phyloP scores from a whole-genome alignment of 1,140 invertebrate genomes.

The Zaprionus ghesquierei region DNA sequence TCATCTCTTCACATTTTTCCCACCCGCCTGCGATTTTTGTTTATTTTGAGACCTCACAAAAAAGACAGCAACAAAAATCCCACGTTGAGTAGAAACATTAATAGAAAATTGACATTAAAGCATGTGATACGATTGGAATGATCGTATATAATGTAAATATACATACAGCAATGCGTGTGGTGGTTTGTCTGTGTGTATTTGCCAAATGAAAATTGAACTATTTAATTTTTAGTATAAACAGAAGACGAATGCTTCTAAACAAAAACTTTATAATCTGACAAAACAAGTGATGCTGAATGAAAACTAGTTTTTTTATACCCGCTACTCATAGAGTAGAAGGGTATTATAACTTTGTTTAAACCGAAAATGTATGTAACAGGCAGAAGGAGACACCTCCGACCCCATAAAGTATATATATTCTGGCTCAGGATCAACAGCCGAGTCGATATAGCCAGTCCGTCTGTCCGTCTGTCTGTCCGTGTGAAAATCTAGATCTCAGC shows the following conservation, averaged over 20 bases:
- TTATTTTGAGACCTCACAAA: slow-evolving; percentile 52
- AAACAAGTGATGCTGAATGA: background rate
- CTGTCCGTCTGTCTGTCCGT: too few species aligned
- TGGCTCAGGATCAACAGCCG: too few species aligned
- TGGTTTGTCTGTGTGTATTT: slow-evolving; percentile 12
- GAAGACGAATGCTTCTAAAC: slow-evolving; percentile 6
- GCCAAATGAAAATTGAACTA: background rate
- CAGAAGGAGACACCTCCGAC: too few species aligned
- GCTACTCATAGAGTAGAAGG: too few species aligned
- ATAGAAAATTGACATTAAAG: slow-evolving; percentile 39
- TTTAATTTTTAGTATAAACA: slow-evolving; percentile 7
- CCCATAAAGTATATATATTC: too few species aligned
- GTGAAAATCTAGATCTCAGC: too few species aligned
- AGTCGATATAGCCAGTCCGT: too few species aligned
- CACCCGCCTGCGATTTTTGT: slow-evolving; percentile 29
- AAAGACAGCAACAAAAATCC: slow-evolving; percentile 27
- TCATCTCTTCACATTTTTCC: slow-evolving; percentile 11
- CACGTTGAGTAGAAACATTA: slow-evolving; percentile 61
- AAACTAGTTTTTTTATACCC: slow-evolving; percentile 7
- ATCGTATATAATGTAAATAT: slow-evolving; percentile 23
- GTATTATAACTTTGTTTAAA: too few species aligned
- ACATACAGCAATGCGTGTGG: background rate
- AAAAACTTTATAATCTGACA: slow-evolving; percentile 8
- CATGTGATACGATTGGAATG: slow-evolving; percentile 58
- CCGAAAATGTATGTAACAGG: too few species aligned